Evolutionary conservation across 2,113 vertebrate genomes (phyloP), one percentile per base, ranked within the genome.

Genomic region (Albula goreensis): DNA sequence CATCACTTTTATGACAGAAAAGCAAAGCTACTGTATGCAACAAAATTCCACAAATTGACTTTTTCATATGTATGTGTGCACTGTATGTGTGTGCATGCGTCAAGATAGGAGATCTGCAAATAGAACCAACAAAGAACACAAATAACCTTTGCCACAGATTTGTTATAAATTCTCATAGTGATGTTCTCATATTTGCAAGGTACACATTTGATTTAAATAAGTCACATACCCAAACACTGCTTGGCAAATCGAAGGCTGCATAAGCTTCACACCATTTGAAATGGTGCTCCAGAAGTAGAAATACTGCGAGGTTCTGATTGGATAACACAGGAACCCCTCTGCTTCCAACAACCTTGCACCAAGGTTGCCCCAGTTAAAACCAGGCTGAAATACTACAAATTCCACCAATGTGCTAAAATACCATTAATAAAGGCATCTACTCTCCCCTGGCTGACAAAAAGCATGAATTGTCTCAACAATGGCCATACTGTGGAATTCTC

Each of bases 11-110:
- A 92, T 90, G 63, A 83, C 84, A 90, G 90, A 93, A 89, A 52
- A 88, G 89, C 90, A 70, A 17, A 86, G 91, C 89, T 92, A 89
- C 74, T 92, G 88, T 91, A 81, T 87, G 56, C 86, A 87, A 91
- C 89, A 93, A 94, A 93, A 74, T 74, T n/a, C n/a, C 70, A 9
- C 70, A 25, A 9, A 25, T 9, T 31, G n/a, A n/a, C 60, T 19
- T 15, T 19, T 66, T 66, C 31, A 1, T 41, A 41, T 1, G 31
- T 41, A 41, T 41, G 31, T 41, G 31, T 41, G 31, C 31, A 41
- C 22, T 66, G 60, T 66, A 22, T 22, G 60, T 7, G 60, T 60
- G 56, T 12, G 19, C 60, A 19, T 22, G 7, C 60, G 60, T 66
- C 60, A 66, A 7, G 60, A 66, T 8, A 66, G 60, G 60, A 7